Percentiles rank a stretch among this genome's conserved stretches.
Conservation (phyloP, 2,888 invertebrate species). For the Meghimatium bilineatum region DNA sequence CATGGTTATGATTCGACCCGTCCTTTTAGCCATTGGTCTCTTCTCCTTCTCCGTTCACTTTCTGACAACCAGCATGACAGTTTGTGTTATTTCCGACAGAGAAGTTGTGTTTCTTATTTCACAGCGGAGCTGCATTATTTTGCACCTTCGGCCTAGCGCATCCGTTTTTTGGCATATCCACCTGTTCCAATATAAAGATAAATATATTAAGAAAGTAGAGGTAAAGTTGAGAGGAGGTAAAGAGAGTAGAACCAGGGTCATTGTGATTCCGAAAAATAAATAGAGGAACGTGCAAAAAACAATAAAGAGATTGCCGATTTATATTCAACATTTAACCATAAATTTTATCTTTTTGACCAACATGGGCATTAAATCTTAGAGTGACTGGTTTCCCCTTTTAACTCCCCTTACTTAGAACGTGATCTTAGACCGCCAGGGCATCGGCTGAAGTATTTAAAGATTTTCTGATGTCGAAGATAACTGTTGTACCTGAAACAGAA, state of each 20-base stretch:
- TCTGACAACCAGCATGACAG: too few species aligned
- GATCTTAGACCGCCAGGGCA: neutral
- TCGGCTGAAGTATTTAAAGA: neutral
- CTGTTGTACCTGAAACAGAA: neutral
- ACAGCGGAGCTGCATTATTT: too few species aligned
- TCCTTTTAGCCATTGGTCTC: too few species aligned
- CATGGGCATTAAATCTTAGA: neutral
- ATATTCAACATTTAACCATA: neutral
- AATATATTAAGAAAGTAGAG: neutral
- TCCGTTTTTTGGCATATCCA: too few species aligned
- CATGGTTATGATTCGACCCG: too few species aligned
- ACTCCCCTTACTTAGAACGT: neutral
- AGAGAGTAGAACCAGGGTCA: conserved; percentile 1
- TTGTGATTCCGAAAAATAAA: neutral
- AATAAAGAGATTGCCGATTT: neutral
- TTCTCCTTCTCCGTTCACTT: too few species aligned
- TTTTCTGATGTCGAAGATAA: neutral
- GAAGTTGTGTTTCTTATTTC: too few species aligned
- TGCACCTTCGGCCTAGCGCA: too few species aligned
- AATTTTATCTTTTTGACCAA: neutral
- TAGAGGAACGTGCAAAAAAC: neutral
- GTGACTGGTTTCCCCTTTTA: neutral
- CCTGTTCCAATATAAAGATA: too few species aligned
- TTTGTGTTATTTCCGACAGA: too few species aligned
- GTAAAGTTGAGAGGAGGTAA: conserved; percentile 3